phyloP scores from a whole-genome alignment of 1,140 invertebrate species.

The Drosophila bifasciata region DNA sequence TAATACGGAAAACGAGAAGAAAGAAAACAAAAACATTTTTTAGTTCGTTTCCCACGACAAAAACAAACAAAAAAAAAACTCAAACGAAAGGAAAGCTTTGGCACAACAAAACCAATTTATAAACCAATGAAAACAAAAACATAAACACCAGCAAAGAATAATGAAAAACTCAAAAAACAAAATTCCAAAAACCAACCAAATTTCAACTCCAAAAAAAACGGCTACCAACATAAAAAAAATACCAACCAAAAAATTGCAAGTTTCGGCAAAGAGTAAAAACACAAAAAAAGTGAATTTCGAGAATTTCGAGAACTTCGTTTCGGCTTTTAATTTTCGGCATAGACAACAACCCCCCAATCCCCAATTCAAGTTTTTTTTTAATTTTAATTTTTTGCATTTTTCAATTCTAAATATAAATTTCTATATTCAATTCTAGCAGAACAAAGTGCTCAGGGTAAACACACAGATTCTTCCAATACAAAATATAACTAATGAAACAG shows the following conservation, averaged over 20 bases:
- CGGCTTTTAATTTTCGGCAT: slow-evolving; percentile 61
- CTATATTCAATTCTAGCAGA: slow-evolving; percentile 62
- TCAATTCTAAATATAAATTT: slow-evolving; percentile 29
- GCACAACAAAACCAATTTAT: slow-evolving; percentile 59
- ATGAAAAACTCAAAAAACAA: slow-evolving; percentile 31
- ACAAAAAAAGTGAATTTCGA: slow-evolving; percentile 36
- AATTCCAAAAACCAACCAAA: slow-evolving; percentile 48
- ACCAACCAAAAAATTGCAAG: slow-evolving; percentile 59
- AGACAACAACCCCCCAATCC: slow-evolving; percentile 9
- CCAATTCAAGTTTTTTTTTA: slow-evolving; percentile 7
- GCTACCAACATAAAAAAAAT: slow-evolving; percentile 2
- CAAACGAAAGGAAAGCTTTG: slow-evolving; percentile 66
- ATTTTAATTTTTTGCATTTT: slow-evolving; percentile 43
- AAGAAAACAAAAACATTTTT: slow-evolving; percentile 30
- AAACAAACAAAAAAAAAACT: slow-evolving; percentile 2
- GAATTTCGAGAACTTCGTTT: slow-evolving; percentile 53
- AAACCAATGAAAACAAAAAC: slow-evolving; percentile 5
- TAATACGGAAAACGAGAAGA: slow-evolving; percentile 51
- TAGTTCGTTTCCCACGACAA: slow-evolving; percentile 31
- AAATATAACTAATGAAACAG: slow-evolving; percentile 66
- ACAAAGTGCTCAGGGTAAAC: slow-evolving; percentile 80
- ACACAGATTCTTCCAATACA: slow-evolving; percentile 81
- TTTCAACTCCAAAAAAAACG: slow-evolving; percentile 24
- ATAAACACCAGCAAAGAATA: slow-evolving; percentile 28
- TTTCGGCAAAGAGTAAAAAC: slow-evolving; percentile 60